These are phyloP conservation scores for Rhingia campestris DNA, from an alignment of 2,888 invertebrate genomes.

Conservation along the genomic window DNA sequence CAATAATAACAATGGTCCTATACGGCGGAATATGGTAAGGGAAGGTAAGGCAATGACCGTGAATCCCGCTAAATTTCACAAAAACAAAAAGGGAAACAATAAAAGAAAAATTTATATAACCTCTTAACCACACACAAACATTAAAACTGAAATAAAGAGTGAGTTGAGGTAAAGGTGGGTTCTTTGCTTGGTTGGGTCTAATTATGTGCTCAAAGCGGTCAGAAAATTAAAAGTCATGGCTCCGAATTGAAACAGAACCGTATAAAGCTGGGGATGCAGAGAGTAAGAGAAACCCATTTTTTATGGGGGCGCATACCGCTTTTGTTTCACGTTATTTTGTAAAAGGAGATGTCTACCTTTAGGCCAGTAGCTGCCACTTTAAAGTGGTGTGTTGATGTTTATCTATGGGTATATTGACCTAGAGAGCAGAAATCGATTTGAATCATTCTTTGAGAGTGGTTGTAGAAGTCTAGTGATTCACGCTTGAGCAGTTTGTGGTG, in stretches of 20 bases:
- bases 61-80: constrained; percentile 63
- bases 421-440: too few relatives aligned
- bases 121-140: not conserved
- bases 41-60: constrained; percentile 62
- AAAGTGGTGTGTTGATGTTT: not conserved
- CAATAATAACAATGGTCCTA: constrained; percentile 47
- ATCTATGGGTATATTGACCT: too few relatives aligned
- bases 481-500: too few relatives aligned
- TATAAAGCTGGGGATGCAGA: not conserved
- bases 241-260: constrained; percentile 5
- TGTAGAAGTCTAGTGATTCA: too few relatives aligned
- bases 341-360: not conserved
- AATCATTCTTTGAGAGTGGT: too few relatives aligned
- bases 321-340: not conserved
- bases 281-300: not conserved
- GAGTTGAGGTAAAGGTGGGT: constrained; percentile 21
- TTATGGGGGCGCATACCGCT: not conserved
- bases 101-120: not conserved
- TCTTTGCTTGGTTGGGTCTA: constrained; percentile 66
- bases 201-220: constrained; percentile 70
- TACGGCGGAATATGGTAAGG: constrained; percentile 15
- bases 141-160: not conserved
- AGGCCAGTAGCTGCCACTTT: not conserved
- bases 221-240: constrained; percentile 71
- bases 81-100: constrained; percentile 12